phyloP scores from a whole-genome alignment of 64 coral and sea anemone species.

The Montipora efflorescens region DNA sequence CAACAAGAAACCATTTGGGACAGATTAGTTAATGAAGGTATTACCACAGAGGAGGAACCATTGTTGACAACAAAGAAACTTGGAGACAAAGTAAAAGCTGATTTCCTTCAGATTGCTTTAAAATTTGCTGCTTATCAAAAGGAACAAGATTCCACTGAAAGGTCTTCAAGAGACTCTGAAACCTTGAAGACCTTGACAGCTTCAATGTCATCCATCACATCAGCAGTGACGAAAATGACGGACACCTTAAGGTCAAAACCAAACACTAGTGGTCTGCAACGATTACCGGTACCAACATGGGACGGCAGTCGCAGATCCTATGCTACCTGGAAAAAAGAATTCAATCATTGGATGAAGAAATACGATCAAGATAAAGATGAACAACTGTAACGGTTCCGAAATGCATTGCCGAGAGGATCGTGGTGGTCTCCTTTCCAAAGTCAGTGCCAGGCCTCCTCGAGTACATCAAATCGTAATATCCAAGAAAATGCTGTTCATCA shows the following conservation, averaged over 20 bases:
- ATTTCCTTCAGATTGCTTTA: not conserved
- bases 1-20: not conserved
- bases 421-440: conserved; percentile 6
- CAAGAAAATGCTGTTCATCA: conserved; percentile 13
- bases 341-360: not conserved
- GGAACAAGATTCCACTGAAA: not conserved
- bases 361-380: conserved; percentile 9
- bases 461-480: conserved; percentile 10
- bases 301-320: not conserved
- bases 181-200: not conserved
- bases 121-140: not conserved
- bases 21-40: not conserved
- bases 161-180: not conserved
- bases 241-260: not conserved
- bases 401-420: not conserved
- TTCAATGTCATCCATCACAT: not conserved
- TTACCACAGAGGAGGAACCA: not conserved
- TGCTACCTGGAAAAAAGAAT: not conserved
- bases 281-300: not conserved
- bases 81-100: not conserved
- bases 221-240: not conserved
- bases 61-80: not conserved
- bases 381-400: not conserved
- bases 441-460: not conserved
- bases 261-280: not conserved